A percentile compares a stretch with the other conserved stretches of the same genome.
Conservation (phyloP, 2,113 vertebrate genomes). For the Oryctolagus cuniculus region DNA sequence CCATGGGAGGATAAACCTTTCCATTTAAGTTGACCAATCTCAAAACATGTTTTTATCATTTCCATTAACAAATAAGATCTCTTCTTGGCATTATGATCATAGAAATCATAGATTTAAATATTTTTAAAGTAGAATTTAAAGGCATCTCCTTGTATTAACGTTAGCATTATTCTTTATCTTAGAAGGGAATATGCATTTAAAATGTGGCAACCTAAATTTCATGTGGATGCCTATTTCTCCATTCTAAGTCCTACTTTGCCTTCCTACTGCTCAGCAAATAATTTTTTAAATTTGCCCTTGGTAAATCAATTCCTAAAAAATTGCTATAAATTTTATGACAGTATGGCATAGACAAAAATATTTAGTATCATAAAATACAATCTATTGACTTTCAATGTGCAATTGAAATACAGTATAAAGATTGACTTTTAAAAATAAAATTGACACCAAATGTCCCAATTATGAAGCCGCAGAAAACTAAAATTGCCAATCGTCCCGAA, state of each 20-base stretch:
- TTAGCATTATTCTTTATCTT: neutral
- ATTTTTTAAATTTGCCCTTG: slow-evolving; percentile 51
- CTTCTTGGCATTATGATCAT: neutral
- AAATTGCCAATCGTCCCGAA: neutral
- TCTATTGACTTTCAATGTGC: slow-evolving; percentile 55
- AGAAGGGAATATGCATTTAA: neutral
- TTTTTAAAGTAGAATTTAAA: slow-evolving; percentile 19
- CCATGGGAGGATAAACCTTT: neutral
- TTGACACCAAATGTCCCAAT: neutral
- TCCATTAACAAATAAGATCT: neutral
- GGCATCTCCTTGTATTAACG: neutral
- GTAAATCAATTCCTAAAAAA: slow-evolving; percentile 71
- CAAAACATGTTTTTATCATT: slow-evolving; percentile 29
- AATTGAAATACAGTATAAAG: slow-evolving; percentile 44
- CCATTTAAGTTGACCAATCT: neutral
- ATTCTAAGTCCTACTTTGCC: neutral
- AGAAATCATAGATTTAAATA: neutral
- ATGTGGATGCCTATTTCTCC: neutral
- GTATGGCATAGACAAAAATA: slow-evolving; percentile 66
- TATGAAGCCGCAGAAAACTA: slow-evolving; percentile 29
- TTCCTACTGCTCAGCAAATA: neutral
- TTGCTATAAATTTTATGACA: slow-evolving; percentile 65
- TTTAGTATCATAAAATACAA: slow-evolving; percentile 67
- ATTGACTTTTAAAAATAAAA: slow-evolving; percentile 33
- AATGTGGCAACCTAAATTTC: neutral